phyloP scores from a whole-genome alignment of 1,140 invertebrate genomes.

The Anagrus nilaparvatae region DNA sequence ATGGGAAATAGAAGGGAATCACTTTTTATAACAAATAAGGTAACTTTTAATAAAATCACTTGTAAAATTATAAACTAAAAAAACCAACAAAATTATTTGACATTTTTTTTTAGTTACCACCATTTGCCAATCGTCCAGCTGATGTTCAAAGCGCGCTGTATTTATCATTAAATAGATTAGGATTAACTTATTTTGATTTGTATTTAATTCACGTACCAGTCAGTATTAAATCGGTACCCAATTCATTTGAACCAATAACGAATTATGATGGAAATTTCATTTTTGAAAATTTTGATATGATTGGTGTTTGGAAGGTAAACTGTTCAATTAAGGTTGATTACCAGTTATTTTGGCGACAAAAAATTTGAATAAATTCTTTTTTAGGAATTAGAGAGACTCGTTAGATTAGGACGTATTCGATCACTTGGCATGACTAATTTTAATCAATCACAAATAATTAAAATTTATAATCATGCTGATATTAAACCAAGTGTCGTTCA shows the following conservation, averaged over 20 bases:
- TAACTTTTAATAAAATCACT: no score
- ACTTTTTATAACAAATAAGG: no score
- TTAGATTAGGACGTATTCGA: no score
- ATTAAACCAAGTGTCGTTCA: no score
- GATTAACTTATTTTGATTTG: constrained; percentile 72
- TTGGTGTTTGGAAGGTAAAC: constrained; percentile 61
- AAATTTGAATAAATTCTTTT: no score
- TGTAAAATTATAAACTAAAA: no score
- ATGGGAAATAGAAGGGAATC: no score
- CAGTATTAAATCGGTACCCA: constrained; percentile 46
- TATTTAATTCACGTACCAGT: constrained; percentile 78
- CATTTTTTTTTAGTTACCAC: constrained; percentile 47
- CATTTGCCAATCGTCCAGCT: constrained; percentile 53
- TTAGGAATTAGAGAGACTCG: constrained; percentile 66
- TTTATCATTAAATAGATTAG: constrained; percentile 60
- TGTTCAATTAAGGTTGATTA: no score
- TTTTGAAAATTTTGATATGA: constrained; percentile 60
- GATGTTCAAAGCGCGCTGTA: constrained; percentile 63
- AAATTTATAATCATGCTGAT: no score
- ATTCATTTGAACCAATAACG: constrained; percentile 36
- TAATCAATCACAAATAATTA: no score
- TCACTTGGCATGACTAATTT: no score
- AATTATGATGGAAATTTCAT: constrained; percentile 51
- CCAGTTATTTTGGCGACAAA: neutral
- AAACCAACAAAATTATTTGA: no score